Evolutionary conservation across 2,888 invertebrate species (phyloP).

Genomic region (Eristalinus sepulchralis): DNA sequence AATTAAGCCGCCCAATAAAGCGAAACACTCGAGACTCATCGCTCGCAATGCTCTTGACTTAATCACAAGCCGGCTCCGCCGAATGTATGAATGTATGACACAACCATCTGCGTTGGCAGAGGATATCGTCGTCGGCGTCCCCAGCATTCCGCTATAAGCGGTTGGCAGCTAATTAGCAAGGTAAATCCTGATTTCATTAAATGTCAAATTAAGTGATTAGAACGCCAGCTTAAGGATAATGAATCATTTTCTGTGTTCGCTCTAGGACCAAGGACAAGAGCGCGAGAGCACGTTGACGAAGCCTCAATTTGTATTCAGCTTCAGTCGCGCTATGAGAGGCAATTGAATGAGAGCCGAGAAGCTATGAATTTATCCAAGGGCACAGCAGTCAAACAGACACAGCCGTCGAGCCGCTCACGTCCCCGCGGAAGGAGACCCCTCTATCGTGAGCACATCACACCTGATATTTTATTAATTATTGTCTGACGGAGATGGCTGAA

Average conservation of each 20-base stretch:
- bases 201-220: constrained; percentile 68
- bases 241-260: constrained; percentile 35
- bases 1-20: background rate
- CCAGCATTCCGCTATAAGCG: background rate
- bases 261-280: background rate
- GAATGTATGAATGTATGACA: background rate
- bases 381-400: constrained; percentile 6
- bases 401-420: too few relatives aligned
- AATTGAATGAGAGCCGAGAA: background rate
- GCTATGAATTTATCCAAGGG: background rate
- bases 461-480: constrained; percentile 66
- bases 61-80: background rate
- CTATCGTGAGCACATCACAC: constrained; percentile 41
- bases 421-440: constrained; percentile 10
- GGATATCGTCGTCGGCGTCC: background rate
- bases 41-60: background rate
- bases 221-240: constrained; percentile 61
- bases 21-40: background rate
- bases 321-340: background rate
- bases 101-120: background rate
- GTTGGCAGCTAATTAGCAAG: constrained; percentile 64
- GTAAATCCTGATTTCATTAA: constrained; percentile 65
- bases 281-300: background rate
- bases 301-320: constrained; percentile 47
- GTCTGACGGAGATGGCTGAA: background rate